Evolutionary conservation across 1,140 invertebrate genomes (phyloP).

Genomic region (Cydia strobilella): DNA sequence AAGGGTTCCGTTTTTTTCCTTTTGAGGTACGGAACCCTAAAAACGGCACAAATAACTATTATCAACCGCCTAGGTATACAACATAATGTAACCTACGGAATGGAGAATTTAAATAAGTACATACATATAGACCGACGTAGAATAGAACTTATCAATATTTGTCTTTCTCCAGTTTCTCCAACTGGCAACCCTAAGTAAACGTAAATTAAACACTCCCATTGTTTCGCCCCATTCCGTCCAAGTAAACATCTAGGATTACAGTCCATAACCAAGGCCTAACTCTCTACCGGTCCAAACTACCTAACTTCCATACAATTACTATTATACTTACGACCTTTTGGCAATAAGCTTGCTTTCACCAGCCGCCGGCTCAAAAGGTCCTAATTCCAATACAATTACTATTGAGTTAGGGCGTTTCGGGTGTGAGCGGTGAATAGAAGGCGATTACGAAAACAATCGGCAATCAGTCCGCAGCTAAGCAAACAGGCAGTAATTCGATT

Average conservation of each 20-base stretch:
- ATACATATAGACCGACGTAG: neutral
- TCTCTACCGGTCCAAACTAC: neutral
- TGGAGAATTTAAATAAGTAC: too few relatives aligned
- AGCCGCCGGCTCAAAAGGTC: neutral
- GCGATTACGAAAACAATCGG: constrained; percentile 16
- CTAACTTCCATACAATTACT: neutral
- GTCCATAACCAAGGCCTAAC: neutral
- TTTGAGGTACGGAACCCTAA: too few relatives aligned
- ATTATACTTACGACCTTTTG: neutral
- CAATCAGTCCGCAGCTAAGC: constrained; percentile 1
- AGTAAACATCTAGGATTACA: constrained; percentile 1
- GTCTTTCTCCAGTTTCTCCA: too few relatives aligned
- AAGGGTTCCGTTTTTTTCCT: too few relatives aligned
- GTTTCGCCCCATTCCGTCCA: neutral
- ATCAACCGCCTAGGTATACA: too few relatives aligned
- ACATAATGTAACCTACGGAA: too few relatives aligned
- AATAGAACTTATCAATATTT: neutral
- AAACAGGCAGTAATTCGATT: neutral
- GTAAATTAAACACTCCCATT: constrained; percentile 7
- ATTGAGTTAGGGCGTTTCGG: neutral
- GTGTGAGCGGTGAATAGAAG: neutral
- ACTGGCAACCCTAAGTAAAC: neutral
- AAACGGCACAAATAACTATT: too few relatives aligned
- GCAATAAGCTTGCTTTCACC: neutral
- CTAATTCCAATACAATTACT: neutral